Base-by-base conservation (phyloP, 2,113 vertebrate species). In the Fukomys damarensis region DNA sequence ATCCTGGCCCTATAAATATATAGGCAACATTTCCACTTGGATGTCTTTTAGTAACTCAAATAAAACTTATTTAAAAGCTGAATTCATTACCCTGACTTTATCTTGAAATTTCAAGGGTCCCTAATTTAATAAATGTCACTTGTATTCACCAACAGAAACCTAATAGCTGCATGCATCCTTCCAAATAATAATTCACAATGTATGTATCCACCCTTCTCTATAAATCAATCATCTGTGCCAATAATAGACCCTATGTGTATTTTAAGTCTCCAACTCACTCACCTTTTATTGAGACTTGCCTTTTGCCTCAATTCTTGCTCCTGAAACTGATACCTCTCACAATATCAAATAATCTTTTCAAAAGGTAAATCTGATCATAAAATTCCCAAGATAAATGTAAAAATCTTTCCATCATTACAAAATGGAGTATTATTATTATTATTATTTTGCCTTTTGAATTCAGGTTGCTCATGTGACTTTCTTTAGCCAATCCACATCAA, bases 11-110 rank as follows among this genome's bases (percentile, higher is more conserved):
- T 92, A 84, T 80, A 61, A 94, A 86, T 43, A 22, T 54, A 2
- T 9, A 80, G 74, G 76, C 84, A 87, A 52, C 86, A 92, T 87
- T 94, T 96, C 79, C 56, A 81, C 14, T 86, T 87, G 30, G 17
- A 63, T 95, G 30, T 10, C n/a, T 96, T 95, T 95, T 41, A 89
- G 38, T 94, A 65, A 16, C 28, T 91, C 49, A 92, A 89, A 70
- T 74, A 95, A 93, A 95, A 94, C 49, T 83, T 93, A 65, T 38
- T n/a, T 58, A 24, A 87, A 86, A 92, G 77, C 28, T 79, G 81
- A 96, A 89, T 79, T 96, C 38, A 72, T 89, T 90, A 95, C 16
- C 61, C 35, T 85, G 54, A 86, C 16, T 83, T 96, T 58, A 79
- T 86, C 56, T 92, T 91, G n/a, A 52, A 8, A 59, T 12, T 68